Evolutionary conservation across 2,888 invertebrate species (phyloP).

Genomic region (Cantharis flavilabris): DNA sequence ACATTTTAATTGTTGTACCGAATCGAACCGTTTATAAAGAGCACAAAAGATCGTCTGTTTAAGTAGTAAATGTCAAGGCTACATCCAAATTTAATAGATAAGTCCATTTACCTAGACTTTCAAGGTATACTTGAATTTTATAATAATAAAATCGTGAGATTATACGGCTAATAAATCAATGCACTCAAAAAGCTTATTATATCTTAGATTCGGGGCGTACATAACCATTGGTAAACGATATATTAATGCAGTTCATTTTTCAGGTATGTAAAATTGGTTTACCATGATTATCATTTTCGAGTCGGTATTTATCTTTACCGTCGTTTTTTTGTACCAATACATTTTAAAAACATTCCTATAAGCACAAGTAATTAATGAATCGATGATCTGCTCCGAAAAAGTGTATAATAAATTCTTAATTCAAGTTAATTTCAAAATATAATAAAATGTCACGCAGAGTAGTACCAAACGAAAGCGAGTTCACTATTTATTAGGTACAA

Average conservation of each 20-base stretch:
- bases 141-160: neutral
- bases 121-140: constrained; percentile 4
- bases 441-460: neutral
- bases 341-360: too few relatives aligned
- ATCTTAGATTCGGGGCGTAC: neutral
- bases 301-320: neutral
- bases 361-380: too few relatives aligned
- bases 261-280: neutral
- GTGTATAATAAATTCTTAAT: neutral
- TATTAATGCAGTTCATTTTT: neutral
- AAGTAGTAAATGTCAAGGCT: constrained; percentile 17
- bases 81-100: constrained; percentile 12
- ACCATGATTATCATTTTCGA: neutral
- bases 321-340: too few relatives aligned
- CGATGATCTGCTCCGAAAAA: too few relatives aligned
- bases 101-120: constrained; percentile 22
- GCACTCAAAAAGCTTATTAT: neutral
- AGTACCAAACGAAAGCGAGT: neutral
- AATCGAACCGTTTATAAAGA: constrained; percentile 14
- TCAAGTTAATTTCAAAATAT: neutral
- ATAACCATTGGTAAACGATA: neutral
- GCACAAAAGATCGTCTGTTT: constrained; percentile 12
- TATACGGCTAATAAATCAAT: neutral
- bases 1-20: neutral
- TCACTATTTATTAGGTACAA: neutral